These are phyloP conservation scores for Metellina segmentata DNA, from an alignment of 2,888 invertebrate genomes.

Conservation along the genomic window DNA sequence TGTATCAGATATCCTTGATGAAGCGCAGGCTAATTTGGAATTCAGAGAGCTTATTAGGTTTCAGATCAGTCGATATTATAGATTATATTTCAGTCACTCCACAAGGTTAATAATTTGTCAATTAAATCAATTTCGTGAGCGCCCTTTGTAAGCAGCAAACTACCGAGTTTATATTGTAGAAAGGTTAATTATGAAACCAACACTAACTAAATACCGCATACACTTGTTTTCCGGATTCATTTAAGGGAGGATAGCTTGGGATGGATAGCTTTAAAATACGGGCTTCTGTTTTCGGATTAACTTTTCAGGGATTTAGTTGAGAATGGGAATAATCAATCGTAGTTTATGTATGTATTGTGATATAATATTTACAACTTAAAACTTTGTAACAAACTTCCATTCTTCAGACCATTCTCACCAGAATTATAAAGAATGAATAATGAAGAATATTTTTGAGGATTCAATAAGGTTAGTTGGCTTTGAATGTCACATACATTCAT, in stretches of 20 bases:
- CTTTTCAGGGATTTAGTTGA: too few relatives aligned
- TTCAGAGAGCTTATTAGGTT: conserved; percentile 38
- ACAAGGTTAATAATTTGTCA: conserved; percentile 25
- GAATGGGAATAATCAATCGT: too few relatives aligned
- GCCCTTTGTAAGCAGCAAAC: neutral
- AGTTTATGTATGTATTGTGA: too few relatives aligned
- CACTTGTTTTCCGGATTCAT: neutral
- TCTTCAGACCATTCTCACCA: too few relatives aligned
- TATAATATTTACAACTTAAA: too few relatives aligned
- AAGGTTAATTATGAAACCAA: neutral
- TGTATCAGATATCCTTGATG: conserved; percentile 37
- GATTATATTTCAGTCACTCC: conserved; percentile 37
- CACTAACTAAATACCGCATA: neutral
- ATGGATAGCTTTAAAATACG: neutral
- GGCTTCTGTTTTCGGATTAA: neutral
- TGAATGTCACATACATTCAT: too few relatives aligned
- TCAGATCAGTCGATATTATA: conserved; percentile 29
- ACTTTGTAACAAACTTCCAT: too few relatives aligned
- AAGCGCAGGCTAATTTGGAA: conserved; percentile 21
- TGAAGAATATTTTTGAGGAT: too few relatives aligned
- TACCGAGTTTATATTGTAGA: neutral
- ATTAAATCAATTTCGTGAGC: conserved; percentile 23
- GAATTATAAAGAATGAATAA: too few relatives aligned
- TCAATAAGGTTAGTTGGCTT: too few relatives aligned
- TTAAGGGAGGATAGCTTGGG: neutral